Conservation (phyloP, 2,113 vertebrate species). For the Gadus chalcogrammus region DNA sequence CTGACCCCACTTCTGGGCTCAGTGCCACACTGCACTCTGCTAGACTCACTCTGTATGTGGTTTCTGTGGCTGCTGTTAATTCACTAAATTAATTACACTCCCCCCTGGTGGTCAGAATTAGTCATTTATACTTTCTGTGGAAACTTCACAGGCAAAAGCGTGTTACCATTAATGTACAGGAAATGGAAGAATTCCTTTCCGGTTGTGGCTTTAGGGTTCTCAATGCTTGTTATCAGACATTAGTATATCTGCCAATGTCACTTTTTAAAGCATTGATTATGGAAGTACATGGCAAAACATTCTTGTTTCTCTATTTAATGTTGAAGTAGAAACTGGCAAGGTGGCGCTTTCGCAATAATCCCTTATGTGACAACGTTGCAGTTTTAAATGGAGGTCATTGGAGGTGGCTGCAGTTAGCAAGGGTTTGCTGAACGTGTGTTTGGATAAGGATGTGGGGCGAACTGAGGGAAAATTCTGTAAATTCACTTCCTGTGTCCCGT, state of each 20-base stretch:
- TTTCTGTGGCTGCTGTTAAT: constrained; percentile 43
- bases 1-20: constrained; percentile 16
- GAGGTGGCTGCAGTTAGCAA: too few relatives aligned
- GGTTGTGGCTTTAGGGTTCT: too few relatives aligned
- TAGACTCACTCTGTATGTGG: constrained; percentile 31
- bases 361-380: too few relatives aligned
- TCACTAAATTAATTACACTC: constrained; percentile 61
- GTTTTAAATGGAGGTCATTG: too few relatives aligned
- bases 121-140: constrained; percentile 52
- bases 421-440: too few relatives aligned
- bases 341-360: too few relatives aligned
- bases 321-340: too few relatives aligned
- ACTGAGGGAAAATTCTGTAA: constrained; percentile 20
- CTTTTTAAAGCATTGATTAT: too few relatives aligned
- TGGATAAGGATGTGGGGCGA: background rate
- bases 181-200: background rate
- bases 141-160: background rate
- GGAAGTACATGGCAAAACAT: too few relatives aligned
- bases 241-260: too few relatives aligned
- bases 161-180: background rate
- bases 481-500: constrained; percentile 37
- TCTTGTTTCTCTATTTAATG: too few relatives aligned
- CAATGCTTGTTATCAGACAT: too few relatives aligned
- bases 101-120: constrained; percentile 59
- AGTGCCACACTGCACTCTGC: constrained; percentile 14